Percentiles rank a stretch among this genome's conserved stretches.
Conservation (phyloP, 2,888 invertebrate species). For the Holacanthella duospinosa region DNA sequence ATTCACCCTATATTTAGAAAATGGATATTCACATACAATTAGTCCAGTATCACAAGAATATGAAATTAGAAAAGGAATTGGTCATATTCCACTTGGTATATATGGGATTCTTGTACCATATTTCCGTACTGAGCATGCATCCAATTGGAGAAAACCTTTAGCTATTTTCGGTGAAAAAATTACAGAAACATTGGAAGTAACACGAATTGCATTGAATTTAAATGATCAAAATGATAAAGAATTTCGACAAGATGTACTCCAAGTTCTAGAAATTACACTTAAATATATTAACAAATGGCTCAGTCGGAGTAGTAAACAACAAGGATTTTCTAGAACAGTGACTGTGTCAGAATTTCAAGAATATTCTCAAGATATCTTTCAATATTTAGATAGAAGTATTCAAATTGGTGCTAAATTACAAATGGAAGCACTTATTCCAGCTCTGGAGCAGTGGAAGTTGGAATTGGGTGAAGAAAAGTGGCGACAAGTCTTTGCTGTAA, state of each 20-base stretch:
- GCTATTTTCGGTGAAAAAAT: background rate
- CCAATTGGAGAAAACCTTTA: background rate
- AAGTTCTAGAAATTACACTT: background rate
- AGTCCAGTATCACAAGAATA: background rate
- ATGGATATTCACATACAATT: background rate
- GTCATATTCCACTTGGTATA: slow-evolving; percentile 1
- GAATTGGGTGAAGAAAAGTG: slow-evolving; percentile 6
- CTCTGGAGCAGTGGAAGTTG: slow-evolving; percentile 1
- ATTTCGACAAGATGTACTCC: background rate
- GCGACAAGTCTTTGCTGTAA: slow-evolving; percentile 6
- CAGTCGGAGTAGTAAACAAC: background rate
- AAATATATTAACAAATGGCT: background rate
- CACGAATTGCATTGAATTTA: background rate
- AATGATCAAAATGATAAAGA: background rate
- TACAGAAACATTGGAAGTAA: background rate
- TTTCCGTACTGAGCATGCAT: background rate
- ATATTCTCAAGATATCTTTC: slow-evolving; percentile 5
- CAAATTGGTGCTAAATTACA: slow-evolving; percentile 3
- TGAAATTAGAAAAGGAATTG: slow-evolving; percentile 4
- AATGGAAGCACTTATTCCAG: slow-evolving; percentile 1
- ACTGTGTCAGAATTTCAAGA: slow-evolving; percentile 1
- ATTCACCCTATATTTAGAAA: slow-evolving; percentile 8
- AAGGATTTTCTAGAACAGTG: background rate
- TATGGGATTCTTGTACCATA: slow-evolving; percentile 1
- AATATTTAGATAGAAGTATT: background rate